Evolutionary conservation across 1,140 invertebrate species (phyloP).

Genomic region (Myzus persicae): DNA sequence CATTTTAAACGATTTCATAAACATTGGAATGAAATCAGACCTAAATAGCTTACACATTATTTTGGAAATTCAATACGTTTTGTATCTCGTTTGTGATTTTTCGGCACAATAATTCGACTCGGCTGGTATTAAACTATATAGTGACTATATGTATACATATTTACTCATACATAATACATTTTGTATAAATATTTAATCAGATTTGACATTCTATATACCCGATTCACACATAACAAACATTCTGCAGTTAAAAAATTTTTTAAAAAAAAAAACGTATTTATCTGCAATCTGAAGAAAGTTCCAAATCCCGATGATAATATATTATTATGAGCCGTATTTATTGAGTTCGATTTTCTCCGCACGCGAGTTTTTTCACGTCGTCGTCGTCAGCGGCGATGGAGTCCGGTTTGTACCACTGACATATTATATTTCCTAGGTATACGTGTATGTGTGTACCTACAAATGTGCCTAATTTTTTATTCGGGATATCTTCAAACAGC

Average conservation of each 20-base stretch:
- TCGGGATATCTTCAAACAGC: background rate
- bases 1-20: background rate
- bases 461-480: background rate
- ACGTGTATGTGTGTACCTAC: no score
- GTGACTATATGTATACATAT: no score
- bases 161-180: background rate
- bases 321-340: background rate
- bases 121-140: background rate
- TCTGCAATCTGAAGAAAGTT: background rate
- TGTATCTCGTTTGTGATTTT: slow-evolving; percentile 12
- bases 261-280: background rate
- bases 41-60: background rate
- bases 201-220: background rate
- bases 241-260: background rate
- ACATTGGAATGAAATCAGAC: background rate
- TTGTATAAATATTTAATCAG: background rate
- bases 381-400: background rate
- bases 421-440: no score
- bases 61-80: background rate
- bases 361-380: background rate
- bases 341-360: background rate
- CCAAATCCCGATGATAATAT: background rate
- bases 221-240: background rate
- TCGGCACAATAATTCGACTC: background rate
- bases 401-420: background rate